Percentiles rank a stretch among this genome's conserved stretches.
Conservation (phyloP, 2,113 vertebrate species). For the Pseudonaja textilis region DNA sequence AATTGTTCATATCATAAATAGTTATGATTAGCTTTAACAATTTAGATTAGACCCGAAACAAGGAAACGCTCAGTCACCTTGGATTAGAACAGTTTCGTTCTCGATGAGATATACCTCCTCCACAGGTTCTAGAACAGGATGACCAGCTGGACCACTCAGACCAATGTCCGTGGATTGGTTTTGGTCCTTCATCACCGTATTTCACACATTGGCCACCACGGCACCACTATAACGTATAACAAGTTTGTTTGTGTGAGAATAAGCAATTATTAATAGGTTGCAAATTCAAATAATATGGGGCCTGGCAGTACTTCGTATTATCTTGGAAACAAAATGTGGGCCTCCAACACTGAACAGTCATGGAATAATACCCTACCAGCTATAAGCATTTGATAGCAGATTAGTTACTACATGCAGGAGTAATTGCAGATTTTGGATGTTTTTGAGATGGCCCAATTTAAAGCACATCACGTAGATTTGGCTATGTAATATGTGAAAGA, state of each 20-base stretch:
- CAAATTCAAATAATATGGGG: background rate
- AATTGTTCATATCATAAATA: background rate
- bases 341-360: background rate
- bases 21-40: background rate
- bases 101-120: slow-evolving; percentile 81
- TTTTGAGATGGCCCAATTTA: background rate
- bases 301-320: background rate
- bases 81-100: slow-evolving; percentile 84
- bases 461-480: background rate
- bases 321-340: background rate
- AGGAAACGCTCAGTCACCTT: slow-evolving; percentile 60
- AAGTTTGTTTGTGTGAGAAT: background rate
- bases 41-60: background rate
- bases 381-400: background rate
- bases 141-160: slow-evolving; percentile 86
- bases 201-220: slow-evolving; percentile 88
- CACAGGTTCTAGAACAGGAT: slow-evolving; percentile 83
- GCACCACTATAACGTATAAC: slow-evolving; percentile 77
- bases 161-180: slow-evolving; percentile 81
- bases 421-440: background rate
- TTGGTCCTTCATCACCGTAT: slow-evolving; percentile 80
- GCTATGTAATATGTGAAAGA: background rate
- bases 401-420: background rate
- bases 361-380: background rate
- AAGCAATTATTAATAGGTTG: background rate